These are phyloP conservation scores for Peromyscus attwateri DNA, from an alignment of 2,797 vertebrate species.

Conservation along the genomic window DNA sequence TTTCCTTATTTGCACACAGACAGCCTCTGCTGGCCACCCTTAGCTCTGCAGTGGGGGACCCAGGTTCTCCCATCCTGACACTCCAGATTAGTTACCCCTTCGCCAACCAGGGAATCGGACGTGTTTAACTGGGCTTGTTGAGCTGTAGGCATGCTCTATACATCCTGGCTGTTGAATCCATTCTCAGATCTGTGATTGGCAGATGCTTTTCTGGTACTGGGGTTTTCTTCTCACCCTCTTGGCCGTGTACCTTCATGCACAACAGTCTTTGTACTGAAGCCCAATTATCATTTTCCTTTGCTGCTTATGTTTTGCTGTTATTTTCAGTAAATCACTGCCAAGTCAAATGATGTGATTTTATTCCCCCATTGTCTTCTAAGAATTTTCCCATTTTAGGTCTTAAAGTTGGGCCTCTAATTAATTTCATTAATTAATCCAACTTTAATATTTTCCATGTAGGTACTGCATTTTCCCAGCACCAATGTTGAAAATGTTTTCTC, in stretches of 20 bases:
- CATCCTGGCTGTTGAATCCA: not conserved
- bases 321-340: not conserved
- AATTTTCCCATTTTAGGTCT: not conserved
- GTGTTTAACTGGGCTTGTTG: not conserved
- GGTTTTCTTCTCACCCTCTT: not conserved
- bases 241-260: not conserved
- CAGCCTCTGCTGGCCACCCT: not conserved
- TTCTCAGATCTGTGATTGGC: not conserved
- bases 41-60: no score
- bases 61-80: not conserved
- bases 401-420: not conserved
- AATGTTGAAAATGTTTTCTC: not conserved
- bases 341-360: not conserved
- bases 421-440: not conserved
- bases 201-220: not conserved
- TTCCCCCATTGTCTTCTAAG: not conserved
- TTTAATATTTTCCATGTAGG: not conserved
- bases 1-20: not conserved
- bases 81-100: not conserved
- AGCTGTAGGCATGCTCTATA: not conserved
- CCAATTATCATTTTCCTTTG: not conserved
- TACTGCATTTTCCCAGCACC: not conserved
- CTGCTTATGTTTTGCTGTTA: not conserved
- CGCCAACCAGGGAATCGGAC: not conserved
- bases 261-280: conserved; percentile 6